Evolutionary conservation across 2,888 invertebrate species (phyloP).

Genomic region (Agonopterix subpropinquella): DNA sequence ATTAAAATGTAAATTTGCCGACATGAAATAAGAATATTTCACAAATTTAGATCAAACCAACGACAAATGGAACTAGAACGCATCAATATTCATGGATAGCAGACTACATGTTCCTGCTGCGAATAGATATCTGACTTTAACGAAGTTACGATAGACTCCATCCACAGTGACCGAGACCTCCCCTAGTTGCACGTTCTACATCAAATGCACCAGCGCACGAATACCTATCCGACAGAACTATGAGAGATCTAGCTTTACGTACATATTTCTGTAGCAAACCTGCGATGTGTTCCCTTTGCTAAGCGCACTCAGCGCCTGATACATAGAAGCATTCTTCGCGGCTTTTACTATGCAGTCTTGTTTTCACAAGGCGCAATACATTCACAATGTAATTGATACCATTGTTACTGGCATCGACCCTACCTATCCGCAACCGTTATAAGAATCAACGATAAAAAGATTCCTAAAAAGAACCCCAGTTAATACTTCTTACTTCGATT

Average conservation of each 20-base stretch:
- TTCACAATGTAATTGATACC: not conserved
- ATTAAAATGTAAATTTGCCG: conserved; percentile 9
- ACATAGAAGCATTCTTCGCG: not conserved
- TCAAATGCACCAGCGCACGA: not conserved
- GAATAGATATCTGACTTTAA: conserved; percentile 13
- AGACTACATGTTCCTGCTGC: conserved; percentile 13
- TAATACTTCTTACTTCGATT: conserved; percentile 37
- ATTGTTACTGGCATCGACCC: too few species aligned
- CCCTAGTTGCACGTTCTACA: not conserved
- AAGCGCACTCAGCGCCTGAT: not conserved
- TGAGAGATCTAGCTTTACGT: not conserved
- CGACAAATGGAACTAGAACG: conserved; percentile 17
- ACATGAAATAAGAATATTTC: conserved; percentile 13
- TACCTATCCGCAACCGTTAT: too few species aligned
- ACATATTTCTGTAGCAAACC: not conserved
- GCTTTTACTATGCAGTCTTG: not conserved
- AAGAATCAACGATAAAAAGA: not conserved
- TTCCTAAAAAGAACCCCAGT: conserved; percentile 20
- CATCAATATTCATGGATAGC: conserved; percentile 28
- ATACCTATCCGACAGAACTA: not conserved
- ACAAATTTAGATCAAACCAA: conserved; percentile 4
- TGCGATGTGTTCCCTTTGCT: too few species aligned
- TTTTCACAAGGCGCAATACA: conserved; percentile 1
- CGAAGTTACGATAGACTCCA: conserved; percentile 5
- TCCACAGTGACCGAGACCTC: not conserved